These are phyloP conservation scores for Dendrocincla fuliginosa DNA, from an alignment of 2,797 vertebrate genomes.

Conservation along the genomic window DNA sequence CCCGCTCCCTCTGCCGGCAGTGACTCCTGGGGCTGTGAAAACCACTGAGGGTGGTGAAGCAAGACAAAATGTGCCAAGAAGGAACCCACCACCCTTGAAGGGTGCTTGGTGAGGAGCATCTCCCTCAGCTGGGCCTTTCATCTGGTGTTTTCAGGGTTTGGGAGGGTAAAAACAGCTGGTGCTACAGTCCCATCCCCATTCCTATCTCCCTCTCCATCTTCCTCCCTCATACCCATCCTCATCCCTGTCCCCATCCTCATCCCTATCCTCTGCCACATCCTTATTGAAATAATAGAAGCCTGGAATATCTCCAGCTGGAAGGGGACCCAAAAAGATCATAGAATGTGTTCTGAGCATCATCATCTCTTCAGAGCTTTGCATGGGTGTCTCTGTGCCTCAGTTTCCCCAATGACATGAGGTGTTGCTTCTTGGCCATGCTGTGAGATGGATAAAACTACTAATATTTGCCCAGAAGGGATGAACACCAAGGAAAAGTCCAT, in stretches of 20 bases:
- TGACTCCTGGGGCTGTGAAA: not conserved
- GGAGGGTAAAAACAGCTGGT: not conserved
- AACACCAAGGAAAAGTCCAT: not conserved
- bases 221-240: not conserved
- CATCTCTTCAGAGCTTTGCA: not conserved
- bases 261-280: not conserved
- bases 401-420: not conserved
- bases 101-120: not conserved
- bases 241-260: not conserved
- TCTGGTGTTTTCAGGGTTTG: not conserved
- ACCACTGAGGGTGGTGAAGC: rapidly evolving
- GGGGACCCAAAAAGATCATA: not conserved
- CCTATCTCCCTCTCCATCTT: not conserved
- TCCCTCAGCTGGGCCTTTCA: rapidly evolving
- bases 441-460: not conserved
- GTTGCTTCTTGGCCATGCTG: rapidly evolving
- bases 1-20: not conserved
- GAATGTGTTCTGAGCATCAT: not conserved
- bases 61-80: rapidly evolving
- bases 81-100: not conserved
- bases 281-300: not conserved
- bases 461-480: not conserved
- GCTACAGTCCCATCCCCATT: not conserved
- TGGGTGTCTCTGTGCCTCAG: not conserved
- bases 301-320: not conserved